Conservation (phyloP, 2,797 vertebrate genomes). For the Jordanella pulchra region DNA sequence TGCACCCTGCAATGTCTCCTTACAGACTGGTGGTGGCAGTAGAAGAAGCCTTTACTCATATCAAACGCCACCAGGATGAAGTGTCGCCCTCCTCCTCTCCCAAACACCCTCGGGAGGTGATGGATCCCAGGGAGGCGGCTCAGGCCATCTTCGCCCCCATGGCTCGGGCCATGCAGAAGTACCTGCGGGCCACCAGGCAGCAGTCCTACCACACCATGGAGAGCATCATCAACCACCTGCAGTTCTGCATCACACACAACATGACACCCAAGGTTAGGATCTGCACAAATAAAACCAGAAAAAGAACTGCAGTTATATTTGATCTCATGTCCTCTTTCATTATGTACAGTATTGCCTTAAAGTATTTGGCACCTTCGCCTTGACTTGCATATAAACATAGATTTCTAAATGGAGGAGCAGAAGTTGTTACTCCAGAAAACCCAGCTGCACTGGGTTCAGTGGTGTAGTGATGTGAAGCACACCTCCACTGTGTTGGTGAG, state of each 20-base stretch:
- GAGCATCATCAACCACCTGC: constrained; percentile 90
- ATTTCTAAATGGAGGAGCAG: too few species aligned
- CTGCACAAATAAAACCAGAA: background rate
- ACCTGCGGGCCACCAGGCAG: constrained; percentile 89
- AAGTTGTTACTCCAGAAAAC: too few species aligned
- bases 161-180: constrained; percentile 94
- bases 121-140: constrained; percentile 90
- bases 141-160: constrained; percentile 93
- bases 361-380: too few species aligned
- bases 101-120: constrained; percentile 87
- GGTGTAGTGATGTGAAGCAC: too few species aligned
- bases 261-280: constrained; percentile 88
- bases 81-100: constrained; percentile 63
- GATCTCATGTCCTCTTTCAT: background rate
- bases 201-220: constrained; percentile 94
- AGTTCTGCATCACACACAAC: constrained; percentile 92
- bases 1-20: background rate
- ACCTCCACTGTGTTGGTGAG: too few species aligned
- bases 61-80: constrained; percentile 87
- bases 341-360: too few species aligned
- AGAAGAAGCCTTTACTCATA: constrained; percentile 93
- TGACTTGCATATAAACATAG: too few species aligned
- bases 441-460: too few species aligned
- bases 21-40: constrained; percentile 89
- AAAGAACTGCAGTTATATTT: background rate